Evolutionary conservation across 2,888 invertebrate genomes (phyloP), one percentile per base, ranked within the genome.

Genomic region (Oscheius sp.): DNA sequence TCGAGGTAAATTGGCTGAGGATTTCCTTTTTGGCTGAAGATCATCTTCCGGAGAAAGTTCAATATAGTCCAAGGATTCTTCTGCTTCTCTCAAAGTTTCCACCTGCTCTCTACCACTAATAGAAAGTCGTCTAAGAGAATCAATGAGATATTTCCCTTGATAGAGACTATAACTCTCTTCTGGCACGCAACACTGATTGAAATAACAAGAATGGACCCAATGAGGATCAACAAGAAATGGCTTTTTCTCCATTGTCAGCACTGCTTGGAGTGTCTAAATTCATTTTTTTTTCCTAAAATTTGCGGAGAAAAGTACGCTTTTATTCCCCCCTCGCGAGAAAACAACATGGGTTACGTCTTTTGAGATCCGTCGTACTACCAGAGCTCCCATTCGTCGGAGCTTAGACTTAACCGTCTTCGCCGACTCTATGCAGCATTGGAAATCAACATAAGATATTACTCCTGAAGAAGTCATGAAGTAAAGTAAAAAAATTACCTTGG

Each of bases 361-460:
- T 15, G 69, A 53, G 17, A 68, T 29, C 39, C 57, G 12, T 6
- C 46, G 33, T 48, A 58, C 15, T 17, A 72, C 69, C 27, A 69
- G 29, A 39, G 72, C 72, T 45, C 72, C 72, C 72, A 72, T 72
- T 42, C 57, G 37, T n/a, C 72, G 42, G 31, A 72, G 57, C 33
- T 61, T 29, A 39, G 34, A 39, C 39, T 65, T 25, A 17, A 72
- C 69, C 29, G 64, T 34, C 8, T 58, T 23, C 10, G 72, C 53
- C 3, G 69, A 57, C 25, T 72, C 69, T 15, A 46, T 61, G 5
- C 69, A 69, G 29, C 72, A 72, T 46, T 53, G 52, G 27, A 64
- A 29, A 33, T 69, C 72, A 12, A 72, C 65, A 20, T 29, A 57
- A 8, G 48, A 48, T 6, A 17, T 29, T 25, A 68, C 23, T 37